Base-by-base conservation (phyloP, 1,140 invertebrate species). In the Orius insidiosus region DNA sequence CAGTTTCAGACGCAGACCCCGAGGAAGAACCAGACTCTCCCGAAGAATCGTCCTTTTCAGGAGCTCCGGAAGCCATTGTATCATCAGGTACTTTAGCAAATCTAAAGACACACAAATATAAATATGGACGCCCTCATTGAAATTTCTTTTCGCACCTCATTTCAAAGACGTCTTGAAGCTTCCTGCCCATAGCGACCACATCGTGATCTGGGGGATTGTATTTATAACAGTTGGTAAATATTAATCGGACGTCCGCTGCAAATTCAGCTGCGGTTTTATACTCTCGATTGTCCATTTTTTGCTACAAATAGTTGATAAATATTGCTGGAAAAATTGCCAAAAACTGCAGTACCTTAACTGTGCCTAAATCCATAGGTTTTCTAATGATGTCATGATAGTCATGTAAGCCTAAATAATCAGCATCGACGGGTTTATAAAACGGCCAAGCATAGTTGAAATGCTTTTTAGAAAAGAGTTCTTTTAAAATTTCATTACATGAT, bases 331-430 rank as follows among this genome's bases (percentile, higher is more conserved):
- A n/a, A 36, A 36, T 45, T 24, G 5, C 5, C 32, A 14, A 30
- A 33, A 24, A 45, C 2, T 18, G 10, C 47, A 53, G 52, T 63
- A 76, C 74, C 69, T 95, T 96, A 2, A 98, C 87, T 30, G 92
- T 95, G n/a, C 89, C 88, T 51, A 99, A 70, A 69, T 99, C 95
- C 94, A 99, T 99, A 10, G 95, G 95, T 63, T 95, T 88, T 62
- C 95, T 98, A 55, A 99, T 98, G 55, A 98, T 94, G 55, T 98
- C 90, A 71, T 96, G 88, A 67, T 99, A 99, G 67, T 98, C 95
- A 63, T 90, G 83, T 47, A 98, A 71, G 40, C 85, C 86, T n/a
- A 98, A 65, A 51, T 85, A 71, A 58, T 90, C 85, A 8, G 88
- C 92, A 69, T 98, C 93, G 30, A 99, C 95, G 24, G 95, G 95